Evolutionary conservation across 2,113 vertebrate genomes (phyloP).

Genomic region (Prunella fulvescens): DNA sequence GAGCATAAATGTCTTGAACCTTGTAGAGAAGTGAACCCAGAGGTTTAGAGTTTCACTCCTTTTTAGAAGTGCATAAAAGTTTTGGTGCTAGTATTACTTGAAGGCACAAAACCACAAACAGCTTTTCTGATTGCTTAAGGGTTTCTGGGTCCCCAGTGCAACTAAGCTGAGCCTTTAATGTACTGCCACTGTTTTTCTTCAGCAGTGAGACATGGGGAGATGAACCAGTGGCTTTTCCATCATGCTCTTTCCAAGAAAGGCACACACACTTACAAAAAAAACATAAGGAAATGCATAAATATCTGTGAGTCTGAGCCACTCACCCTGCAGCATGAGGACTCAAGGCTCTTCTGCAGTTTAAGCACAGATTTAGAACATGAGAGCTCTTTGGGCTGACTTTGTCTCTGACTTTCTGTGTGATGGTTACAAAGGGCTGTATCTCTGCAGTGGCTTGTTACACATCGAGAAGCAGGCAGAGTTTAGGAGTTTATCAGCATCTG

Average conservation of each 20-base stretch:
- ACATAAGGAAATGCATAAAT: not conserved
- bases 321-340: not conserved
- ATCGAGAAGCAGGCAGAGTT: not conserved
- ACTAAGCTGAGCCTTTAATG: not conserved
- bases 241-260: not conserved
- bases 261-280: not conserved
- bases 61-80: not conserved
- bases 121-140: not conserved
- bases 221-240: not conserved
- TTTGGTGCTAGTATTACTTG: not conserved
- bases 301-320: not conserved
- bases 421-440: rapidly evolving
- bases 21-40: not conserved
- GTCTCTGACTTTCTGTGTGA: not conserved
- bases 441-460: not conserved
- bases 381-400: not conserved
- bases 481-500: not conserved
- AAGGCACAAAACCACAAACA: not conserved
- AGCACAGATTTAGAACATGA: not conserved
- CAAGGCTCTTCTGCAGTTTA: not conserved
- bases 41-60: not conserved
- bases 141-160: not conserved
- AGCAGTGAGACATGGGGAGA: not conserved
- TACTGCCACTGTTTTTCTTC: not conserved
- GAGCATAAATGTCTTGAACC: not conserved